phyloP scores from a whole-genome alignment of 35 echinoderm and acorn worm species.

The Lytechinus pictus region DNA sequence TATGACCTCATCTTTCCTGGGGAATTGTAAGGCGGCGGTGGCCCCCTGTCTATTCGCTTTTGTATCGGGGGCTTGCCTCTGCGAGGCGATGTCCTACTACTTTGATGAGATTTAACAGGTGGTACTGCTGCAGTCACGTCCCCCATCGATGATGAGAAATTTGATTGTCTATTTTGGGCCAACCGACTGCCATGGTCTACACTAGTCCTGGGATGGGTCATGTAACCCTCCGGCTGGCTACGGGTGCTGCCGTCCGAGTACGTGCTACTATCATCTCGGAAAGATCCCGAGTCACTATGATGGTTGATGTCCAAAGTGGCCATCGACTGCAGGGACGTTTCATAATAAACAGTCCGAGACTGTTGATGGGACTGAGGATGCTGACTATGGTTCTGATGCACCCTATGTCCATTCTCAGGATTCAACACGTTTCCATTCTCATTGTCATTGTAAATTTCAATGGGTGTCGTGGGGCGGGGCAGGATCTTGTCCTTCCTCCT shows the following conservation, averaged over 20 bases:
- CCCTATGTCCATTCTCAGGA: not conserved
- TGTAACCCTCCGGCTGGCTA: conserved; percentile 39
- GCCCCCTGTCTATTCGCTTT: conserved; percentile 49
- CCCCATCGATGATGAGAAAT: conserved; percentile 33
- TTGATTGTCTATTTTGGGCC: not conserved
- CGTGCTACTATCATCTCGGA: conserved; percentile 42
- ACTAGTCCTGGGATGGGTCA: conserved; percentile 49
- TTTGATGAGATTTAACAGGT: not conserved
- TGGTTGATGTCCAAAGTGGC: conserved; percentile 37
- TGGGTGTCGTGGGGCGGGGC: conserved; percentile 48
- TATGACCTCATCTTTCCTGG: conserved; percentile 46
- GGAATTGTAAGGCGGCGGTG: conserved; percentile 59
- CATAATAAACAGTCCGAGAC: conserved; percentile 31
- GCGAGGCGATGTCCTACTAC: not conserved
- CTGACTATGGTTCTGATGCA: not conserved
- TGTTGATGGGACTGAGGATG: conserved; percentile 6
- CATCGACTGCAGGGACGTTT: conserved; percentile 41
- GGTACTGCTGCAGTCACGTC: conserved; percentile 32
- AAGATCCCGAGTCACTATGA: conserved; percentile 38
- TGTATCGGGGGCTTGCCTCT: conserved; percentile 37
- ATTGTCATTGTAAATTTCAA: conserved; percentile 65
- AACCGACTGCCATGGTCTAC: conserved; percentile 22
- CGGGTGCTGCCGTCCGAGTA: conserved; percentile 11
- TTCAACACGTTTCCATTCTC: not conserved
- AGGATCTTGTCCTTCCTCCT: conserved; percentile 59